Evolutionary conservation across 2,113 vertebrate species (phyloP), one percentile per base, ranked within the genome.

Genomic region (Percina caprodes): DNA sequence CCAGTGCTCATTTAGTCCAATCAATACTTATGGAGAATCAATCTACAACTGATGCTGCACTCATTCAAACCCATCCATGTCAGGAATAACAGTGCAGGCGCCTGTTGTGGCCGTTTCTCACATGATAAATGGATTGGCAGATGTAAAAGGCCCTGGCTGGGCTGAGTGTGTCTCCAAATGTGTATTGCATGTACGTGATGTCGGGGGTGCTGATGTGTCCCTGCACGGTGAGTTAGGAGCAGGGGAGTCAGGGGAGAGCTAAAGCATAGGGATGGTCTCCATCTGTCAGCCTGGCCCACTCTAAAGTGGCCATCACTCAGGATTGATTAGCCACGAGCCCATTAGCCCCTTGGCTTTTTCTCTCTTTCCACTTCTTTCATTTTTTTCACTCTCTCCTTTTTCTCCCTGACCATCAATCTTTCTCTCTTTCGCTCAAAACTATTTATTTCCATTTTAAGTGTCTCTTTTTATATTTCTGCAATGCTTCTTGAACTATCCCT

Each of bases 281-380:
- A 93, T 92, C 90, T 94, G 92, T 93, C 91, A 84, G 84, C 74
- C 79, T 26, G 80, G 77, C 74, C 85, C 70, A 30, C 84, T 91
- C 90, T 69, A 93, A 90, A 94, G 92, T 93, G 91, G 92, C 88
- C 92, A 93, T 94, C 91, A 89, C 87, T 92, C 91, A 89, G 87
- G 86, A 94, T 93, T 93, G 93, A 94, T 94, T 93, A 91, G 88
- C 86, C 87, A 91, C 24, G 26, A 84, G 89, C 74, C 91, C 92
- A 94, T 93, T 94, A 93, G 92, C 86, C 92, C 90, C 76, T 83
- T 86, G 91, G 92, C 91, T 89, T 87, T 92, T 84, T 84, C 83
- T 85, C 86, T 82, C 67, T 87, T 85, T 84, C 72, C 69, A 33
- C 59, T 80, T 71, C 60, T 87, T 81, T 74, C 46, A 60, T 62